Percentiles rank a stretch among this genome's conserved stretches.
Evolutionary conservation across 2,888 invertebrate genomes (phyloP).

Genomic region (Rutpela maculata): DNA sequence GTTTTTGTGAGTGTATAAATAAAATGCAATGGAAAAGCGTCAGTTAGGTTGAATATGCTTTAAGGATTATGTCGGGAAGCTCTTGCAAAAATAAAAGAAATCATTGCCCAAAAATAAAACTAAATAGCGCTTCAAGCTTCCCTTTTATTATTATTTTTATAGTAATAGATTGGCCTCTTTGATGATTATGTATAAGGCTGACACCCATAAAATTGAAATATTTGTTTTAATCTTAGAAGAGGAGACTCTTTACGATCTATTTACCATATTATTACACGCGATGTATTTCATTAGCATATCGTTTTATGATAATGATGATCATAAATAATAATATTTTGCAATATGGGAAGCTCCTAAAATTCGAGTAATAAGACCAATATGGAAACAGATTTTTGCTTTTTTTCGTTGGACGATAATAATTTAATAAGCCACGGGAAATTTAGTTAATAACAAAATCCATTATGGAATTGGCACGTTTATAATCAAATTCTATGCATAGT

Average conservation of each 20-base stretch:
- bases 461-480: too few relatives aligned
- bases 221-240: constrained; percentile 39
- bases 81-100: constrained; percentile 29
- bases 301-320: constrained; percentile 27
- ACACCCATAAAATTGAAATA: constrained; percentile 41
- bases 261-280: constrained; percentile 45
- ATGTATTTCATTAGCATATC: constrained; percentile 39
- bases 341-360: background rate
- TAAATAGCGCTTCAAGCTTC: constrained; percentile 35
- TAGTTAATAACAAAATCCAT: too few relatives aligned
- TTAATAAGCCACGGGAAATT: background rate
- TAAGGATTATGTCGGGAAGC: constrained; percentile 35
- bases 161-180: constrained; percentile 29
- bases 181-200: constrained; percentile 34
- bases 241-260: constrained; percentile 38
- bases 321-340: constrained; percentile 33
- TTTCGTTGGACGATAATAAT: background rate
- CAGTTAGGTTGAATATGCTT: constrained; percentile 39
- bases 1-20: constrained; percentile 49
- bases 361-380: constrained; percentile 1
- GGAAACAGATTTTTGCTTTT: background rate
- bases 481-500: too few relatives aligned
- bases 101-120: constrained; percentile 38
- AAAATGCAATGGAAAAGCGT: constrained; percentile 40
- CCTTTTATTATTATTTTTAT: constrained; percentile 36